Conservation (phyloP, 2,113 vertebrate genomes). For the Odobenus rosmarus region DNA sequence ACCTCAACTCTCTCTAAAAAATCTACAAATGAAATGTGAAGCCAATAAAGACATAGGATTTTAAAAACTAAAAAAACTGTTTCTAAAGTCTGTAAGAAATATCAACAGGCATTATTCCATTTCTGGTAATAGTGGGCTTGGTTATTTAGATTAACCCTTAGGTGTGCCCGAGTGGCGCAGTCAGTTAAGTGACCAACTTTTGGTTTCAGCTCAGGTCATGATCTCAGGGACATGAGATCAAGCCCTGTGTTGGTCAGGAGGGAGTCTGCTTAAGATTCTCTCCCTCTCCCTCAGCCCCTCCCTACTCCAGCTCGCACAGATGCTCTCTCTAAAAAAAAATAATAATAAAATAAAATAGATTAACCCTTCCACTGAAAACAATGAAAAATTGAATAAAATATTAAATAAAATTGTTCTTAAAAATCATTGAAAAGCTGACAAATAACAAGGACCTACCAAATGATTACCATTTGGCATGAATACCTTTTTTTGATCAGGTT, state of each 20-base stretch:
- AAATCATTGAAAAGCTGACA: neutral
- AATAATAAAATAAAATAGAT: neutral
- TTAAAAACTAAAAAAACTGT: neutral
- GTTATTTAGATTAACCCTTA: neutral
- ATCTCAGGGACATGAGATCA: neutral
- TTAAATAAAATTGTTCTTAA: conserved; percentile 26
- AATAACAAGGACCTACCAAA: neutral
- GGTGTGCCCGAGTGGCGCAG: neutral
- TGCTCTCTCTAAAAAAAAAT: neutral
- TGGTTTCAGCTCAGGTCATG: neutral
- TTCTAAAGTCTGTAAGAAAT: conserved; percentile 35
- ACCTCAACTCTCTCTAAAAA: neutral
- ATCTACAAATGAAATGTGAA: neutral
- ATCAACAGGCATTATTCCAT: neutral
- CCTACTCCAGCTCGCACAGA: neutral
- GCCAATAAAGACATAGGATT: neutral
- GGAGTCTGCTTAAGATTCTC: neutral
- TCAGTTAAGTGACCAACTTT: neutral
- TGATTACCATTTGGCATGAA: neutral
- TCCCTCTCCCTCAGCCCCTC: neutral
- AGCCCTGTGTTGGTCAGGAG: neutral
- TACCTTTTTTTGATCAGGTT: neutral
- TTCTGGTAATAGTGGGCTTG: neutral
- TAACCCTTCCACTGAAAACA: neutral
- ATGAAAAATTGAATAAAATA: neutral